Base-by-base conservation (phyloP, 2,113 vertebrate genomes). In the Poeciliopsis retropinna region DNA sequence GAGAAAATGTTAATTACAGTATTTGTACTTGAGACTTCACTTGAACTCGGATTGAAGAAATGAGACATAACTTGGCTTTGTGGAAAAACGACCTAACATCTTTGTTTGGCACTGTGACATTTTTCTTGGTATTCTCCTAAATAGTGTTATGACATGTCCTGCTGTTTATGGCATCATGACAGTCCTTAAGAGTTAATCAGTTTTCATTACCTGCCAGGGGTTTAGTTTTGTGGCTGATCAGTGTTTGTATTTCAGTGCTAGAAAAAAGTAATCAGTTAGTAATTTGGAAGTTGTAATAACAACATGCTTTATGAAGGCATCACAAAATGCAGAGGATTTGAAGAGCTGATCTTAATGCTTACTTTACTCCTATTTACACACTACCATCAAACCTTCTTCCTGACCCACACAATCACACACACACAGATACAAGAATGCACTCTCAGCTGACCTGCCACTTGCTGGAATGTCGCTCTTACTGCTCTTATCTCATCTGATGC, bases 301-400 rank as follows among this genome's bases (percentile, higher is more conserved):
- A 54, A 54, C 22, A 22, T 25, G 19, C 7, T 57, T 57, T 1
- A n/a, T 57, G 25, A 57, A 44, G 62, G 17, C 12, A 32, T n/a
- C 9, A 34, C 39, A 37, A 39, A 25, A 39, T 34, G 17, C 28
- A 13, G 37, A 12, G 28, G 34, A 64, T 64, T 29, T 81, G 3
- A 78, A 70, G 28, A 69, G 28, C 54, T 64, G 22, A 72, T 61
- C 29, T 8, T 68, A 31, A 75, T 12, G 32, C 34, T 54, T 60
- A 28, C 32, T 79, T 22, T 71, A 19, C 27, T 67, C 32, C 51
- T 41, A 57, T 67, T 66, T 65, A 78, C 63, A 84, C 88, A 89
- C 89, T 91, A 91, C 79, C 14, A 72, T 71, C 70, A 69, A 22
- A 64, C 63, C 47, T 10, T 51, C 19, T 67, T 28, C 4, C 30